Conservation (phyloP, 2,888 invertebrate species). For the Troilus luridus region DNA sequence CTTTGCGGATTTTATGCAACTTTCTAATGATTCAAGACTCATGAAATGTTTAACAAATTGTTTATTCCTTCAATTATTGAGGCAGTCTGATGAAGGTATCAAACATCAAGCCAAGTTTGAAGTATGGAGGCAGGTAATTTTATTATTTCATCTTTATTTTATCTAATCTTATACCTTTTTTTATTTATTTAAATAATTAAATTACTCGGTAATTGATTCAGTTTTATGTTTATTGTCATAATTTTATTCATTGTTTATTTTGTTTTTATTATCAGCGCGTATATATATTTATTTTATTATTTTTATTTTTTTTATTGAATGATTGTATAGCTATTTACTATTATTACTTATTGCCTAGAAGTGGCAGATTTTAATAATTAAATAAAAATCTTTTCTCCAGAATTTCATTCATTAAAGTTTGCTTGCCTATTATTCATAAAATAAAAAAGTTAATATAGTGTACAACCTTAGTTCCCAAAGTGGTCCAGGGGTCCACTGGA, state of each 20-base stretch:
- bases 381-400: too few relatives aligned
- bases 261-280: too few relatives aligned
- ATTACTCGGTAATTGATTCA: background rate
- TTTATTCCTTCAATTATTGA: conserved; percentile 79
- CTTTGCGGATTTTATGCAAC: conserved; percentile 76
- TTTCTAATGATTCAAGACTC: conserved; percentile 72
- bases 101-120: conserved; percentile 77
- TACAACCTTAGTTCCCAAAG: too few relatives aligned
- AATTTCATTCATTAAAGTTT: too few relatives aligned
- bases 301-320: background rate
- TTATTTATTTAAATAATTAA: background rate
- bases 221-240: background rate
- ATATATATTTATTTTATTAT: background rate
- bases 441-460: too few relatives aligned
- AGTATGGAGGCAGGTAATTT: conserved; percentile 77
- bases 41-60: conserved; percentile 73
- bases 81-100: conserved; percentile 79
- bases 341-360: too few relatives aligned
- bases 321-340: too few relatives aligned
- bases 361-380: too few relatives aligned
- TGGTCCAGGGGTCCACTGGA: too few relatives aligned
- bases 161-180: background rate
- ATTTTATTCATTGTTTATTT: background rate
- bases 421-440: too few relatives aligned
- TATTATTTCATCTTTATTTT: conserved; percentile 56